These are phyloP conservation scores for Heliconius congener DNA, from an alignment of 1,140 invertebrate species.

Conservation along the genomic window DNA sequence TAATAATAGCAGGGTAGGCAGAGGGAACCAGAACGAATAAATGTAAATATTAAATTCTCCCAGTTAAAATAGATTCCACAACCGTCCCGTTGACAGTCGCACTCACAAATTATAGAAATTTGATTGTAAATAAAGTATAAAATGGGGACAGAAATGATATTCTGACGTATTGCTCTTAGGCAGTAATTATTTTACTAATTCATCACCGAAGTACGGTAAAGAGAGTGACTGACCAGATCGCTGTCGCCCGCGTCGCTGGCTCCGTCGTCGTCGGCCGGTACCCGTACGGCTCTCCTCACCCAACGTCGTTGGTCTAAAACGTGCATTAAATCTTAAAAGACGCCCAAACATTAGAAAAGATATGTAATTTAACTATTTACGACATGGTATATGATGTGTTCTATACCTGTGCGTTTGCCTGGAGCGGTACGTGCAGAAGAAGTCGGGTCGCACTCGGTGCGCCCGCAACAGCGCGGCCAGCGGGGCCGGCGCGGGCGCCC, in stretches of 20 bases:
- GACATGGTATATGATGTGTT: background rate
- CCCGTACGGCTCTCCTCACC: slow-evolving; percentile 1
- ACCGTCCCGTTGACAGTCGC: no score
- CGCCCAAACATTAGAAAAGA: background rate
- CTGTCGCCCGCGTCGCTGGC: slow-evolving; percentile 16
- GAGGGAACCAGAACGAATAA: no score
- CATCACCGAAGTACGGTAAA: no score
- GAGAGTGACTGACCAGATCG: background rate
- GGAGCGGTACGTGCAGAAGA: slow-evolving; percentile 57
- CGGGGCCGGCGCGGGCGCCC: slow-evolving; percentile 58
- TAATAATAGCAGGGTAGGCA: no score
- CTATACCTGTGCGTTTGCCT: slow-evolving; percentile 25
- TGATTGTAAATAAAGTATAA: no score
- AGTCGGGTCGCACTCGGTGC: slow-evolving; percentile 59
- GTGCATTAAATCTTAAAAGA: background rate
- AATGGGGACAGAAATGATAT: no score
- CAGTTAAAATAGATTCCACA: no score
- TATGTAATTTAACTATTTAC: no score
- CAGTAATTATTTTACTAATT: no score
- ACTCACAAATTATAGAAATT: no score
- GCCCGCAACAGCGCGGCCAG: slow-evolving; percentile 51
- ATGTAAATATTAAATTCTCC: no score
- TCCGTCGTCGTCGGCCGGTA: background rate
- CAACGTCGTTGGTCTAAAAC: slow-evolving; percentile 11
- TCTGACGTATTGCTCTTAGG: no score